Evolutionary conservation across 1,140 invertebrate species (phyloP), one percentile per base, ranked within the genome.

Genomic region (Drosophila navojoa): DNA sequence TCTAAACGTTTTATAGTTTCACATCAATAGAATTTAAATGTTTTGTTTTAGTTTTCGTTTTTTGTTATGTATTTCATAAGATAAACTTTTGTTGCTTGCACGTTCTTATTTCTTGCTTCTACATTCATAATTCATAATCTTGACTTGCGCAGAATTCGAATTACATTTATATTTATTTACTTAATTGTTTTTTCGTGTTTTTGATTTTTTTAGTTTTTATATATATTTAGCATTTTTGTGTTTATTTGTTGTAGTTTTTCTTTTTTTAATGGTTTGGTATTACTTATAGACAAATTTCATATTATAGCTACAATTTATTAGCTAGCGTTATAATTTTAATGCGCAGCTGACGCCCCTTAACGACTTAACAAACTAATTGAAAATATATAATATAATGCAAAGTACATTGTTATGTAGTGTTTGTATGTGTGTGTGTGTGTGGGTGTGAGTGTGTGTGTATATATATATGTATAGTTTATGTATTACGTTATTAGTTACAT

Each of bases 241-340:
- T 71, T 71, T 64, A 69, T 57, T 7, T 42, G 11, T 62, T 29
- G 7, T 52, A 25, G 19, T 50, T 50, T 53, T 32, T 60, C 13
- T 79, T 79, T 55, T 79, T 79, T 79, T 77, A 68, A 81, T 49
- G 71, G 77, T 80, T 89, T 84, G 73, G 85, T 89, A 89, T 89
- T 89, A 89, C 84, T 89, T 89, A 89, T 89, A 89, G 62, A 89
- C 84, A 89, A 89, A 76, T 84, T 89, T 90, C 74, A 89, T 89
- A 89, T 89, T 89, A 89, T 89, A 89, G 77, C 84, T 89, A 89
- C 61, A 84, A 77, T 89, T 89, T 89, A 89, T 89, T 89, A 84
- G 84, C 82, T 86, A 86, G 84, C 68, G 79, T 86, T 86, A 74
- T 79, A 84, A 70, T 76, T 81, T 79, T 72, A 81, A 63, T 76